Evolutionary conservation across 1,140 invertebrate genomes (phyloP), one percentile per base, ranked within the genome.

Genomic region (Mactra quadrangularis): DNA sequence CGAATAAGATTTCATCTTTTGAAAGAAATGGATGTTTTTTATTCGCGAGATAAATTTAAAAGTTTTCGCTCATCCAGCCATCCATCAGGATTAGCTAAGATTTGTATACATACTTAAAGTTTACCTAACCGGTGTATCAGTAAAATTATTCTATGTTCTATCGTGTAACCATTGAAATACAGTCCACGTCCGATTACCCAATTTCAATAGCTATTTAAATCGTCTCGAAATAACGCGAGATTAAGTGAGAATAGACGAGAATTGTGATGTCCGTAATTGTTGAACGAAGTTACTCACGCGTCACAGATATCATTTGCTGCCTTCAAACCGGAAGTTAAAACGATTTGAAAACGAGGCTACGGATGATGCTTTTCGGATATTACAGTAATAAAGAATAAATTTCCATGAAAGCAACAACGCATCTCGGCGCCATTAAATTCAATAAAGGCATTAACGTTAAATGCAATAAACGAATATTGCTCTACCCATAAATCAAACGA

Each of bases 1-100:
- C 76, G 76, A 78, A 78, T 78, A 57, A 78, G 68, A 55, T 68
- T 66, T 78, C 74, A 35, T 64, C 62, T 47, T 59, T 60, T 22
- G 6, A 41, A 41, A 15, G 38, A 15, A 41, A 41, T 41, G 38
- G 6, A n/a, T n/a, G 70, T 52, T 71, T 70, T 81, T 81, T 57
- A 81, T 64, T 35, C 19, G 47, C 64, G 66, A 31, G 62, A 15
- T 71, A 50, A 60, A 81, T 41, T 15, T 15, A 6, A 7, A 41
- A 41, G 38, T 41, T 41, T 41, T 15, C 6, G 38, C 35, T n/a
- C 74, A 76, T 76, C 74, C n/a, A n/a, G n/a, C n/a, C 31, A 76
- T 76, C 74, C 47, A 60, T 17, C 2, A 0, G 74, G 74, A 76
- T 76, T 76, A 76, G n/a, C n/a, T 19, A 2, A 45, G 9, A 11